Evolutionary conservation across 2,113 vertebrate genomes (phyloP), one percentile per base, ranked within the genome.

Genomic region (Hiodon tergisus): DNA sequence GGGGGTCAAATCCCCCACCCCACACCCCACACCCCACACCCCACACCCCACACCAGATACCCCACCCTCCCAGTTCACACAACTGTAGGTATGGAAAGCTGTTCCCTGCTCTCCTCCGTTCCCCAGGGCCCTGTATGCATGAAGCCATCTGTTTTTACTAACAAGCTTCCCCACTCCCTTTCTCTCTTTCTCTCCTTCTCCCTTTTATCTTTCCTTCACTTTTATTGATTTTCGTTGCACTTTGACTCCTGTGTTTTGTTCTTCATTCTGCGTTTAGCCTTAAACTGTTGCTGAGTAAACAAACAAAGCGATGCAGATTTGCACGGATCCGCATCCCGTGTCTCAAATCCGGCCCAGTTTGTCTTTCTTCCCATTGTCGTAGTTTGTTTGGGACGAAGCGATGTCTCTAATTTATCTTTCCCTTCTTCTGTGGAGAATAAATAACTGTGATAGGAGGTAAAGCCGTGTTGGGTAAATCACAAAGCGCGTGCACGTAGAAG

Each of bases 61-160:
- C 83, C 81, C 4, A n/a, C 67, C 67, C 50, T 3, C 67, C 73
- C 84, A 72, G 79, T 54, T 59, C 84, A 79, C 81, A 80, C 88
- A 87, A 88, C 84, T 81, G 74, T 88, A 87, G 88, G 88, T 89
- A 87, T 85, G 86, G 85, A 83, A 83, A 89, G 86, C 86, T 80
- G 85, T 87, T 85, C 85, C 86, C 87, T 83, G 77, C 77, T 72
- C 83, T 87, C 83, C 61, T 17, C 13, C 4, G 13, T 51, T 69
- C 85, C 89, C 0, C 53, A 79, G 86, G 88, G 86, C 83, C 84
- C 83, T 58, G 77, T 77, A 83, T 87, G 87, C 86, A 87, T 86
- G 87, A 86, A 86, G 82, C 90, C 91, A 92, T 92, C 90, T 92
- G 90, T 60, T 91, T 89, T 90, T 85, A 84, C 86, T 90, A 90